A percentile compares a stretch with the other conserved stretches of the same genome.
phyloP scores from a whole-genome alignment of 2,797 vertebrate genomes.

The Carduelis carduelis region DNA sequence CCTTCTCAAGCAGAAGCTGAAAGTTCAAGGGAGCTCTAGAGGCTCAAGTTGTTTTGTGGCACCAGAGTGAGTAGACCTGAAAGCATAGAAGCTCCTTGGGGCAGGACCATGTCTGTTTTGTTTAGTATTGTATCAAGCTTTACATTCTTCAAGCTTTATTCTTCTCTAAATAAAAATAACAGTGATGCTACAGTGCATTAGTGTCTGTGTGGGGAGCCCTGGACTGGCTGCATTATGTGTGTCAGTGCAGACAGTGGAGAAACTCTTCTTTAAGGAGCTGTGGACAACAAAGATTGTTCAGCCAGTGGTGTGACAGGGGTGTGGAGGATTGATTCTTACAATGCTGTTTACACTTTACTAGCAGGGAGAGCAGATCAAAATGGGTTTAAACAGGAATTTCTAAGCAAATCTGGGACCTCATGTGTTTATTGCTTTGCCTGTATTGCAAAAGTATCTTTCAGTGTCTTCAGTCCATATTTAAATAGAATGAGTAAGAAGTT shows the following conservation, averaged over 20 bases:
- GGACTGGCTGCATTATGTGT: neutral
- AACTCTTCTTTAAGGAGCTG: neutral
- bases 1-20: neutral
- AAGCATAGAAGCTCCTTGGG: neutral
- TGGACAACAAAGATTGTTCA: neutral
- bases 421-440: neutral
- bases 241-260: neutral
- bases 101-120: neutral
- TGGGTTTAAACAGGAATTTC: neutral
- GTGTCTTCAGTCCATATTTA: neutral
- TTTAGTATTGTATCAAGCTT: neutral
- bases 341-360: neutral
- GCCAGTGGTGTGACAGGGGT: neutral
- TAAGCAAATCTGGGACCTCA: neutral
- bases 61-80: neutral
- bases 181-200: neutral
- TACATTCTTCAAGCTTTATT: neutral
- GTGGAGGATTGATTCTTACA: constrained; percentile 35
- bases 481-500: neutral
- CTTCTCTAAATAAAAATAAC: neutral
- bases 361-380: neutral
- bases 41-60: neutral
- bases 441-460: neutral
- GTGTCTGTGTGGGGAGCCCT: neutral
- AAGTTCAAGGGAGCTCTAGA: neutral